Percentiles rank a stretch among this genome's conserved stretches.
phyloP scores from a whole-genome alignment of 1,140 invertebrate species.

The Melanaphis sacchari region DNA sequence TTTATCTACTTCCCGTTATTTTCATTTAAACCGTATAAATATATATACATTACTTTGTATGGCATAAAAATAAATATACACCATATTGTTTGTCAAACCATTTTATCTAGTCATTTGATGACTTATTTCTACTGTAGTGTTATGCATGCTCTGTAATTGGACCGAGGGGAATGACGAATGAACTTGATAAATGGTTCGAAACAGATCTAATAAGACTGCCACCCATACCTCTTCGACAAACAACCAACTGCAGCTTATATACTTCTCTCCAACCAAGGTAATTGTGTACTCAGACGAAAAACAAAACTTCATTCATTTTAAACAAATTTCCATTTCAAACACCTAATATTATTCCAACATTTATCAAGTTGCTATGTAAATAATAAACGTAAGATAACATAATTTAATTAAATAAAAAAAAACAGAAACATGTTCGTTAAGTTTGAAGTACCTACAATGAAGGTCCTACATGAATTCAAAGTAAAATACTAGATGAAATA shows the following conservation, averaged over 20 bases:
- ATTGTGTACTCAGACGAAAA: constrained; percentile 13
- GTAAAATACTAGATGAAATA: neutral
- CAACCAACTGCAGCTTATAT: constrained; percentile 16
- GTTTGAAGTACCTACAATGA: neutral
- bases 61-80: constrained; percentile 19
- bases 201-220: constrained; percentile 52
- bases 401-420: neutral
- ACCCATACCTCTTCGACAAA: neutral
- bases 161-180: constrained; percentile 16
- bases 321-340: constrained; percentile 41
- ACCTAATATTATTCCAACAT: neutral
- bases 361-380: constrained; percentile 30
- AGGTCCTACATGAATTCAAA: neutral
- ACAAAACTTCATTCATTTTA: constrained; percentile 48
- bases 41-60: neutral
- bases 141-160: constrained; percentile 12
- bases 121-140: constrained; percentile 39
- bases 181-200: constrained; percentile 56
- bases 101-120: constrained; percentile 45
- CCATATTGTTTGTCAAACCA: constrained; percentile 53
- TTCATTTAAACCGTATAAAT: neutral
- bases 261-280: neutral
- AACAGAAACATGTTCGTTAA: neutral
- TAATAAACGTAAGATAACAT: neutral
- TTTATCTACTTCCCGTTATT: constrained; percentile 12